These are phyloP conservation scores for Sebastes vulpes DNA, from an alignment of 2,797 vertebrate species.

Conservation along the genomic window DNA sequence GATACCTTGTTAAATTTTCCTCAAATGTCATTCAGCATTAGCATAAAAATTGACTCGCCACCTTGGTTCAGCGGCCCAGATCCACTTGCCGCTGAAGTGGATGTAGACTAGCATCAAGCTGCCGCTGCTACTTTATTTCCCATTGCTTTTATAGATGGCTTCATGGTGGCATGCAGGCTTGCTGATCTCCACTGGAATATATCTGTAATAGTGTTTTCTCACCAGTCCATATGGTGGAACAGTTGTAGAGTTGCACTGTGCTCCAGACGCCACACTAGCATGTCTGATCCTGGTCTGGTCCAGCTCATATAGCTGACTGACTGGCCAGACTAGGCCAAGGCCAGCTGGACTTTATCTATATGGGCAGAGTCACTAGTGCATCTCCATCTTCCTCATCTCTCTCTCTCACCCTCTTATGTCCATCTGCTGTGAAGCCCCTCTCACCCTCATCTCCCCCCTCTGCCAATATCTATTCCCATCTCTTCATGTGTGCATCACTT, in stretches of 20 bases:
- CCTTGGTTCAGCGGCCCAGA: neutral
- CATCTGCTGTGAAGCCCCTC: slow-evolving; percentile 55
- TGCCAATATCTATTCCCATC: slow-evolving; percentile 42
- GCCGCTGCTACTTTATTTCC: neutral
- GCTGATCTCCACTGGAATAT: slow-evolving; percentile 1
- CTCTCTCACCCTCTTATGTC: slow-evolving; percentile 35
- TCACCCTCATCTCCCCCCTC: slow-evolving; percentile 20
- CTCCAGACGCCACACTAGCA: slow-evolving; percentile 13
- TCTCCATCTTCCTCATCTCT: slow-evolving; percentile 49
- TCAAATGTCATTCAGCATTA: neutral
- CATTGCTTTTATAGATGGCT: neutral
- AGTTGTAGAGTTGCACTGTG: slow-evolving; percentile 34
- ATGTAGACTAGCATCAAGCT: neutral
- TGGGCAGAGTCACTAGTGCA: slow-evolving; percentile 42
- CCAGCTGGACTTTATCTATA: slow-evolving; percentile 65
- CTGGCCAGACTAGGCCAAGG: slow-evolving; percentile 34
- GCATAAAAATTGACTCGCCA: neutral
- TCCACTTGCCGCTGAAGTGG: neutral
- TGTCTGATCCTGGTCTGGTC: slow-evolving; percentile 32
- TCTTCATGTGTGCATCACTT: slow-evolving; percentile 38
- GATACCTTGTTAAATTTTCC: neutral
- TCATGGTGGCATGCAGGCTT: neutral
- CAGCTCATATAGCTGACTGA: slow-evolving; percentile 24
- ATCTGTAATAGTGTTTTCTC: slow-evolving; percentile 19
- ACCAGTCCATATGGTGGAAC: slow-evolving; percentile 34